phyloP scores from a whole-genome alignment of 2,888 invertebrate species.

The Drosophila paranaensis region DNA sequence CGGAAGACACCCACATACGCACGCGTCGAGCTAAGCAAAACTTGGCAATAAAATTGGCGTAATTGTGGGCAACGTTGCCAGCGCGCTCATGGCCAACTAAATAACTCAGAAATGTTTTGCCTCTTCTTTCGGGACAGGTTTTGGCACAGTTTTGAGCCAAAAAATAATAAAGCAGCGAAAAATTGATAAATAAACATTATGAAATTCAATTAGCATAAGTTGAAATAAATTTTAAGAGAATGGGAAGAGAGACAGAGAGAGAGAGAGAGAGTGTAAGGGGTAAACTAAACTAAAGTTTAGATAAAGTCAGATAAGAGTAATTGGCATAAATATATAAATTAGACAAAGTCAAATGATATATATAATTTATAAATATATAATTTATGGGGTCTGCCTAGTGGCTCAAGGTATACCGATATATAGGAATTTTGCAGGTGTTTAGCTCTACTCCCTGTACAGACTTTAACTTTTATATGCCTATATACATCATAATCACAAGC shows the following conservation, averaged over 20 bases:
- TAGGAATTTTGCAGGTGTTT: too few relatives aligned
- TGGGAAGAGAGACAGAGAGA: too few relatives aligned
- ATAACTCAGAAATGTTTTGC: neutral
- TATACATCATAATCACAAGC: neutral
- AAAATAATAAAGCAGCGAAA: neutral
- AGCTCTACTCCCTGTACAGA: too few relatives aligned
- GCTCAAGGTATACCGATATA: too few relatives aligned
- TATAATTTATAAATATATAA: too few relatives aligned
- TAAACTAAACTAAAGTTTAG: neutral
- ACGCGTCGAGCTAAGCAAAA: conserved; percentile 19
- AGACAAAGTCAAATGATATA: too few relatives aligned
- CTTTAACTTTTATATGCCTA: neutral
- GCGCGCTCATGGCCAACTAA: neutral
- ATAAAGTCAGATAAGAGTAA: too few relatives aligned
- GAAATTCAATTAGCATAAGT: neutral
- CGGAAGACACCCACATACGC: conserved; percentile 34
- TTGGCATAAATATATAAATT: too few relatives aligned
- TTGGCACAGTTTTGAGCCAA: conserved; percentile 5
- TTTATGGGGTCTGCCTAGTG: neutral
- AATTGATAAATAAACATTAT: conserved; percentile 5
- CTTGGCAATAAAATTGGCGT: conserved; percentile 19
- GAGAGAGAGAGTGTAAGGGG: neutral
- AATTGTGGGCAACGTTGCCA: conserved; percentile 10
- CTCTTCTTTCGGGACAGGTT: neutral
- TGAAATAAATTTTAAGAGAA: neutral